phyloP scores from a whole-genome alignment of 2,113 vertebrate genomes.

The Eubucco bourcierii region DNA sequence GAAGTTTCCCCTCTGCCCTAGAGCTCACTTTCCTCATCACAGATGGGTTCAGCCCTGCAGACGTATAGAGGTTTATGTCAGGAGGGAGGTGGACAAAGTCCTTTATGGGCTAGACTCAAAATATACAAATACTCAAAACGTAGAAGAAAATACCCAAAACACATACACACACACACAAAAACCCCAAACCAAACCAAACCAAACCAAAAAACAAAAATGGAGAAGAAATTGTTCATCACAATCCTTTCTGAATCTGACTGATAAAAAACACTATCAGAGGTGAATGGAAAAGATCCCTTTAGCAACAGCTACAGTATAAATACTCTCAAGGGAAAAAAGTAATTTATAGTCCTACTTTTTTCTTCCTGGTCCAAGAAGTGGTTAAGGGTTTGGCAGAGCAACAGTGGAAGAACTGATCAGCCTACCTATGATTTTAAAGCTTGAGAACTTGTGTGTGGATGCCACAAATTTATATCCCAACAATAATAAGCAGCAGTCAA shows the following conservation, averaged over 20 bases:
- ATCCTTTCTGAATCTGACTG: neutral
- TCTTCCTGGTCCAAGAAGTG: neutral
- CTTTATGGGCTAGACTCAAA: neutral
- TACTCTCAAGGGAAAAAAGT: neutral
- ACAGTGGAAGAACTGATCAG: neutral
- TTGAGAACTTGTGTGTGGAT: neutral
- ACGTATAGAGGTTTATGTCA: rapidly evolving
- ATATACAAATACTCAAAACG: neutral
- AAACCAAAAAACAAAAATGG: neutral
- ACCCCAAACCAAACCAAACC: too few species aligned
- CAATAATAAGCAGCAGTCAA: neutral
- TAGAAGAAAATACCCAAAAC: neutral
- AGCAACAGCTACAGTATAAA: neutral
- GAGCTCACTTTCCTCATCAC: neutral
- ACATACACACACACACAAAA: too few species aligned
- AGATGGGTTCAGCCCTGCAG: neutral
- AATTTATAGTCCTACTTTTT: neutral
- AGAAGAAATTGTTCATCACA: neutral
- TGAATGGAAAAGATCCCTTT: conserved; percentile 20
- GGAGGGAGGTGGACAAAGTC: neutral
- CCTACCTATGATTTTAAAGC: neutral
- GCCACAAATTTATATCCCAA: neutral
- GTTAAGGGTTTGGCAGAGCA: conserved; percentile 33
- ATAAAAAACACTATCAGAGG: neutral
- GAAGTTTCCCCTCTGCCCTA: neutral